Evolutionary conservation across 2,113 vertebrate genomes (phyloP).

Genomic region (Erythrolamprus reginae): DNA sequence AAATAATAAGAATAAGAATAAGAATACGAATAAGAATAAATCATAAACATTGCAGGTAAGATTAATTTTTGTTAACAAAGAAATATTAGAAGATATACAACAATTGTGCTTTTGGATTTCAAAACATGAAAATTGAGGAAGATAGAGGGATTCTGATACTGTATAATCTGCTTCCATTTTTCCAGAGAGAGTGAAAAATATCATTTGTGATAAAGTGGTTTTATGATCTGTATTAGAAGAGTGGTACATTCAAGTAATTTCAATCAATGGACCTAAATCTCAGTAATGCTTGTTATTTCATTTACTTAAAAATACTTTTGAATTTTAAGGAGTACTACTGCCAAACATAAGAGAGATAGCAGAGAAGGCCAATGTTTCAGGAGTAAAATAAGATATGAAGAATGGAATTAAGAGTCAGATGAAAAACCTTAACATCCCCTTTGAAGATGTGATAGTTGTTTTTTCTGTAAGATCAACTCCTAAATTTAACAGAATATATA

Average conservation of each 20-base stretch:
- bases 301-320: neutral
- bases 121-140: neutral
- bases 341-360: neutral
- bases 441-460: neutral
- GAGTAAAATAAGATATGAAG: neutral
- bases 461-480: neutral
- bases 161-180: neutral
- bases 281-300: neutral
- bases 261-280: neutral
- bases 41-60: neutral
- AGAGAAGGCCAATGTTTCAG: neutral
- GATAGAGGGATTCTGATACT: neutral
- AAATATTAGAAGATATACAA: neutral
- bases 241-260: neutral
- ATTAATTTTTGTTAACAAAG: neutral
- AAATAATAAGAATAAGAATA: too few species aligned
- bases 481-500: neutral
- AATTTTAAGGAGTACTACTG: neutral
- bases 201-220: neutral
- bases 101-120: neutral
- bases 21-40: too few species aligned
- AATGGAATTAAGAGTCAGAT: neutral
- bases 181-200: neutral
- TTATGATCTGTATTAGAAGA: neutral
- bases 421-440: neutral